A percentile compares a stretch with the other conserved stretches of the same genome.
phyloP scores from a whole-genome alignment of 35 echinoderm and acorn worm species.

The Anneissia japonica region DNA sequence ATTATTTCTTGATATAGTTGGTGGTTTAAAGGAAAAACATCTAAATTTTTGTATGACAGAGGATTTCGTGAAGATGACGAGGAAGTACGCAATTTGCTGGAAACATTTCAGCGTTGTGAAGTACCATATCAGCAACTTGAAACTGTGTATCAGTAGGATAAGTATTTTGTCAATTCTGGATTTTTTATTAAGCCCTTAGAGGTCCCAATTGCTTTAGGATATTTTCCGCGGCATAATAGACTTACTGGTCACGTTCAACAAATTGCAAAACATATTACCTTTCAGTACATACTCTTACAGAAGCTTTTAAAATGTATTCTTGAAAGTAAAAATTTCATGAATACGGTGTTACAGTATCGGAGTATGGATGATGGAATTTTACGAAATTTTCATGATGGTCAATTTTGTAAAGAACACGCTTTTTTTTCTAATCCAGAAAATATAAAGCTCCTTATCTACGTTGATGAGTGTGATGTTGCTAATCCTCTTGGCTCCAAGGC shows the following conservation, averaged over 20 bases:
- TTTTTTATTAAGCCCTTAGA: not conserved
- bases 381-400: slow-evolving; percentile 7
- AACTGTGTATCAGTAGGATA: slow-evolving; percentile 1
- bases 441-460: no score
- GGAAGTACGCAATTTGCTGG: not conserved
- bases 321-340: slow-evolving; percentile 22
- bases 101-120: no score
- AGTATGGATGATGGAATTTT: not conserved
- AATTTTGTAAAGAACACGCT: not conserved
- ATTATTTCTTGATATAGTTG: not conserved
- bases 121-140: not conserved
- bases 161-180: slow-evolving; percentile 4
- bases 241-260: slow-evolving; percentile 8
- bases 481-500: not conserved
- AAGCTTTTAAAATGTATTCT: not conserved
- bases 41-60: not conserved
- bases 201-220: slow-evolving; percentile 4
- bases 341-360: not conserved
- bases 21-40: not conserved
- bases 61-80: not conserved
- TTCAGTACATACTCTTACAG: slow-evolving; percentile 5
- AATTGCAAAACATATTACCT: slow-evolving; percentile 2
- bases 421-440: not conserved
- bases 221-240: not conserved
- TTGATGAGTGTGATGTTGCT: not conserved